phyloP scores from a whole-genome alignment of 2,113 vertebrate species.

The Tachuris rubrigastra region DNA sequence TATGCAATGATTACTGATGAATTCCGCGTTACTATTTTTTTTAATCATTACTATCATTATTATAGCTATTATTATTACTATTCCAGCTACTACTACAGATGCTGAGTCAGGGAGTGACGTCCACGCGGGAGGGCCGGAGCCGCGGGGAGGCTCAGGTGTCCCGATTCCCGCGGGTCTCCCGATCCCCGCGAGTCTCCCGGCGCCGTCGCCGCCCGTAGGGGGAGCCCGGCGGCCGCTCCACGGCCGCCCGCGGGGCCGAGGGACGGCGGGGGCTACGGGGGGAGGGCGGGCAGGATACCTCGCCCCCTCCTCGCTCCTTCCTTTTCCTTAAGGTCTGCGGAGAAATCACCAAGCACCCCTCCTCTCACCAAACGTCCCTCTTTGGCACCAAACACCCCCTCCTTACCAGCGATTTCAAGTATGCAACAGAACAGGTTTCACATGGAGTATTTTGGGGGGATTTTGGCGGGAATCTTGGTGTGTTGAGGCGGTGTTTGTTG shows the following conservation, averaged over 20 bases:
- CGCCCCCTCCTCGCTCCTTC: not conserved
- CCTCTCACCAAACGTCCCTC: not conserved
- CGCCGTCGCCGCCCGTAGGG: slow-evolving; percentile 82
- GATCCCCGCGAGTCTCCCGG: slow-evolving; percentile 81
- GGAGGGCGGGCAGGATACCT: too few relatives aligned
- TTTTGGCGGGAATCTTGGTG: not conserved
- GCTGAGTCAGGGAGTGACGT: not conserved
- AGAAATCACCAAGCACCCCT: not conserved
- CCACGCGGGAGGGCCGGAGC: not conserved
- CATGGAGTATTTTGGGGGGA: too few relatives aligned
- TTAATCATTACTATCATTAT: not conserved
- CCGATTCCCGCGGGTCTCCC: slow-evolving; percentile 78
- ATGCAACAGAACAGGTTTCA: not conserved
- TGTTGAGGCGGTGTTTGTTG: not conserved
- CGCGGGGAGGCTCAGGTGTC: not conserved
- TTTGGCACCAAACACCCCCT: not conserved
- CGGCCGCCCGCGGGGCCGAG: not conserved
- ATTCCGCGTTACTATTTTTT: not conserved
- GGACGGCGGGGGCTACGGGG: not conserved
- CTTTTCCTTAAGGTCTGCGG: not conserved
- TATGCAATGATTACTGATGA: not conserved
- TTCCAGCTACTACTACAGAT: too few relatives aligned
- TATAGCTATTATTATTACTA: too few relatives aligned
- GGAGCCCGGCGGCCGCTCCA: slow-evolving; percentile 84
- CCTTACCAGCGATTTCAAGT: not conserved